phyloP scores from a whole-genome alignment of 2,797 vertebrate species.

The Rhinella marina region DNA sequence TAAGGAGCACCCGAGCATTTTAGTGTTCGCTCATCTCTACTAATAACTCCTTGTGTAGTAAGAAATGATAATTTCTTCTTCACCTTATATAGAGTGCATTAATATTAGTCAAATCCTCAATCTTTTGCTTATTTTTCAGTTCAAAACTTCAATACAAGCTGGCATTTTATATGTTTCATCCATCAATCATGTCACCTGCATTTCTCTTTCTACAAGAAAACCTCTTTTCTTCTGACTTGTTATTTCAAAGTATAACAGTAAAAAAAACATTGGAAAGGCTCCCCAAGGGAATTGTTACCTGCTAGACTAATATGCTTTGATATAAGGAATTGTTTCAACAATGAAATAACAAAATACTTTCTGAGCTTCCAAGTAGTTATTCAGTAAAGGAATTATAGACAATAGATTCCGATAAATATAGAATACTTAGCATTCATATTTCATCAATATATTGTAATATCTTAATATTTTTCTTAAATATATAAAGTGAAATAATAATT shows the following conservation, averaged over 20 bases:
- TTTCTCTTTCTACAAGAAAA: slow-evolving; percentile 25
- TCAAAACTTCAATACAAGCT: not conserved
- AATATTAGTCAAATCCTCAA: not conserved
- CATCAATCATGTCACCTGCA: slow-evolving; percentile 7
- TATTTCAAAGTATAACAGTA: slow-evolving; percentile 32
- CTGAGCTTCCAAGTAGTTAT: not conserved
- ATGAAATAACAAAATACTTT: slow-evolving; percentile 10
- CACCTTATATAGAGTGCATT: not conserved
- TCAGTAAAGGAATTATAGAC: too few species aligned
- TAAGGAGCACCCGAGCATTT: too few species aligned
- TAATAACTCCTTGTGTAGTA: not conserved
- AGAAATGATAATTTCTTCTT: not conserved
- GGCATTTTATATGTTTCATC: slow-evolving; percentile 24
- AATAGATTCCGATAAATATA: too few species aligned
- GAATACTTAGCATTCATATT: too few species aligned
- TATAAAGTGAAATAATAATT: too few species aligned
- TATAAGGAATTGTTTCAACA: slow-evolving; percentile 25
- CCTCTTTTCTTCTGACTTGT: slow-evolving; percentile 35
- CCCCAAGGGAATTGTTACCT: slow-evolving; percentile 25
- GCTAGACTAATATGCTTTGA: slow-evolving; percentile 26
- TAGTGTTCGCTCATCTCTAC: too few species aligned
- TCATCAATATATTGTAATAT: too few species aligned
- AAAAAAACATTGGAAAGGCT: slow-evolving; percentile 8
- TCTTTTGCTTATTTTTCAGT: not conserved
- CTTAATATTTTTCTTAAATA: too few species aligned